Evolutionary conservation across 2,113 vertebrate genomes (phyloP), one percentile per base, ranked within the genome.

Genomic region (Tor tambroides): DNA sequence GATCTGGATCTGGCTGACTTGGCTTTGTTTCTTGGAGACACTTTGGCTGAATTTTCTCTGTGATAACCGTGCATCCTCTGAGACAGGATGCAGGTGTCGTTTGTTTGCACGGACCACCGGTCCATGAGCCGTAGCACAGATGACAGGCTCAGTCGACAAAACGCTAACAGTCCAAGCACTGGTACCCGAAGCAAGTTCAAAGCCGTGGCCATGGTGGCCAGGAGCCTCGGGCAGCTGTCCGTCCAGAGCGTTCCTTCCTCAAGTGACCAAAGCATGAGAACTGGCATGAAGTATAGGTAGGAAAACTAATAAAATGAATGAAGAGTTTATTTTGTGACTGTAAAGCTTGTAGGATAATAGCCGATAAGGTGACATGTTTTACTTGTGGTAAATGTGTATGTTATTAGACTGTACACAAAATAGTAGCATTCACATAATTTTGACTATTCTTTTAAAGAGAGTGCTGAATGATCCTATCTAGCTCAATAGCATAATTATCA

Each of bases 251-350:
- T 92, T 0, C 96, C 95, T 0, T 94, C 96, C n/a, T 90, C 95
- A 89, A 94, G 95, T 14, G 96, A 97, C 43, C 95, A 95, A 91
- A 95, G 95, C 93, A 86, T 94, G 87, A 96, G 94, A 91, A 97
- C 96, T 0, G 97, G 98, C 91, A 99, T 99, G 98, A 98, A 97
- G 84, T 96, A 96, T 95, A 97, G 98, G 98, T 99, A 98, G 74
- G 74, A 76, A 12, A 21, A 71, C 32, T 19, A 0, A 71, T 2
- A 35, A 8, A 19, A 19, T 69, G 10, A 41, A 74, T 14, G 4
- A 67, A 41, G 35, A n/a, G 71, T 12, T 32, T 32, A 28, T 67
- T 14, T 65, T 15, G 63, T 32, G 12, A 32, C 65, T 19, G 65
- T 69, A 30, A 65, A 28, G 11, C 9, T 19, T 72, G 17, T 38